phyloP scores from a whole-genome alignment of 2,797 vertebrate genomes.

The Prionace glauca region DNA sequence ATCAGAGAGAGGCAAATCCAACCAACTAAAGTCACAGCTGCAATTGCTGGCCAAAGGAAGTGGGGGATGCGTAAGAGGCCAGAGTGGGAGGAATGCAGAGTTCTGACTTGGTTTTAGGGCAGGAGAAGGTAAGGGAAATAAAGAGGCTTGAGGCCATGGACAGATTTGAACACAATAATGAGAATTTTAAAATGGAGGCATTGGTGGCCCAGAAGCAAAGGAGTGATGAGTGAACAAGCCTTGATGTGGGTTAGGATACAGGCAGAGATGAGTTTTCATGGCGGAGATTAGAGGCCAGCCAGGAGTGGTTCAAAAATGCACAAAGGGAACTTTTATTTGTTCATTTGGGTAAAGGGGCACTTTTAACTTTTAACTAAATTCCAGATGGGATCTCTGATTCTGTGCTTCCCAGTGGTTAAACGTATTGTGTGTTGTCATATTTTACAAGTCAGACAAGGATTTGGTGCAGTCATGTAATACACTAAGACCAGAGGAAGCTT shows the following conservation, averaged over 20 bases:
- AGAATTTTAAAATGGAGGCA: background rate
- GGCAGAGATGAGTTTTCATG: background rate
- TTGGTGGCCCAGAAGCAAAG: background rate
- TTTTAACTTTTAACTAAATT: background rate
- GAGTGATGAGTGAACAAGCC: background rate
- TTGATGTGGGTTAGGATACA: background rate
- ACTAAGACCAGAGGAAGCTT: conserved; percentile 2
- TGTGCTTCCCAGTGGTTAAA: background rate
- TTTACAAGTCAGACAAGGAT: background rate
- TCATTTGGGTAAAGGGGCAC: background rate
- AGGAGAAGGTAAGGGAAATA: background rate
- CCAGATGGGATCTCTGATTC: background rate
- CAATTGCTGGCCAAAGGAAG: background rate
- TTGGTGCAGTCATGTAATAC: background rate
- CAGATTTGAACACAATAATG: background rate
- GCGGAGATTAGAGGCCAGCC: background rate
- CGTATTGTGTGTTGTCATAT: background rate
- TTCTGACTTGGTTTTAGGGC: background rate
- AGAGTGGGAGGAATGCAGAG: background rate
- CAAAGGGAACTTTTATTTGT: too few species aligned
- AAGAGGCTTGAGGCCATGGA: background rate
- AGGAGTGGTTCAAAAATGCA: background rate
- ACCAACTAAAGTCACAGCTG: background rate
- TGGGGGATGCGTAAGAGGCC: background rate
- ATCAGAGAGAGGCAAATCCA: background rate